Evolutionary conservation across 2,888 invertebrate species (phyloP).

Genomic region (Sphaerolaimus hirsutus): DNA sequence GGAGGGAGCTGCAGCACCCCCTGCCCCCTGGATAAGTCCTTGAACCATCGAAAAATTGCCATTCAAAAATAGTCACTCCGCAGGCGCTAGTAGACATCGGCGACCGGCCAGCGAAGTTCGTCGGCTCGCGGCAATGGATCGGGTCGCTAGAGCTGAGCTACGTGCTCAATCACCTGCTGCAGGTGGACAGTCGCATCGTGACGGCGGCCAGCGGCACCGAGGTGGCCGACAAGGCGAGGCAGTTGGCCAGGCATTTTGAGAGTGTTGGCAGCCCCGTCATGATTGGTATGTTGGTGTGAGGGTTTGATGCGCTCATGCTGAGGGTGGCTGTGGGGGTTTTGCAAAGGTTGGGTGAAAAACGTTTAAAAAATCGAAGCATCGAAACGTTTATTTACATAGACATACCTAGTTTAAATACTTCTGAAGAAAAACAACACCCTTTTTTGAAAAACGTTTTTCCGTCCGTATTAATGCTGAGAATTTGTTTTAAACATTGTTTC

Average conservation of each 20-base stretch:
- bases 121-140: slow-evolving; percentile 84
- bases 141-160: slow-evolving; percentile 89
- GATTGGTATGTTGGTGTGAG: slow-evolving; percentile 49
- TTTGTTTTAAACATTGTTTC: too few species aligned
- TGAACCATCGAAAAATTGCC: background rate
- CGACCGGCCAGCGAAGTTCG: slow-evolving; percentile 62
- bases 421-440: too few species aligned
- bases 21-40: background rate
- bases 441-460: too few species aligned
- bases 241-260: slow-evolving; percentile 66
- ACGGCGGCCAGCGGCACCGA: slow-evolving; percentile 64
- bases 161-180: slow-evolving; percentile 53
- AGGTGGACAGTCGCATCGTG: slow-evolving; percentile 41
- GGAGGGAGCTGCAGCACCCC: too few species aligned
- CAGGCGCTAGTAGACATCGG: slow-evolving; percentile 74
- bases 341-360: too few species aligned
- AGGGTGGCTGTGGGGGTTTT: too few species aligned
- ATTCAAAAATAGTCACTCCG: slow-evolving; percentile 2
- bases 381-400: too few species aligned
- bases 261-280: slow-evolving; percentile 82
- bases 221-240: slow-evolving; percentile 43
- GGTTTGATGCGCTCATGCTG: too few species aligned
- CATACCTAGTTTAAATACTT: too few species aligned
- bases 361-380: too few species aligned
- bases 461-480: too few species aligned